phyloP scores from a whole-genome alignment of 2,797 vertebrate species.

The Xerus rutilus region DNA sequence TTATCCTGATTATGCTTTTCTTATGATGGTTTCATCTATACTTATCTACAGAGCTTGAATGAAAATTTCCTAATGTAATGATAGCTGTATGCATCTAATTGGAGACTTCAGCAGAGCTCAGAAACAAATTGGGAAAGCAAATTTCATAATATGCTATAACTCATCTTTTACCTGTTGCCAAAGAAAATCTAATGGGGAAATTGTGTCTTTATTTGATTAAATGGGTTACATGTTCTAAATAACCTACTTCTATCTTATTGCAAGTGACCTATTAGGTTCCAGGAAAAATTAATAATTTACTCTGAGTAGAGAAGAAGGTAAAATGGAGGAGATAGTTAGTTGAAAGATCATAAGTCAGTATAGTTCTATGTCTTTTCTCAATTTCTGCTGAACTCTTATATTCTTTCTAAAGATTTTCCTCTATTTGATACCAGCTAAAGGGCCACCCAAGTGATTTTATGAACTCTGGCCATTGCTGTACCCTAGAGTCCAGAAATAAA shows the following conservation, averaged over 20 bases:
- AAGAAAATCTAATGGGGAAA: conserved; percentile 12
- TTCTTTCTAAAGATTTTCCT: background rate
- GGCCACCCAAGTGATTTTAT: background rate
- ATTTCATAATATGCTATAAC: conserved; percentile 6
- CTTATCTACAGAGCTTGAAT: conserved; percentile 55
- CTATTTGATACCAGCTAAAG: background rate
- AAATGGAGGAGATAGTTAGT: background rate
- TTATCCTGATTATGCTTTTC: conserved; percentile 72
- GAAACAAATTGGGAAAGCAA: conserved; percentile 23
- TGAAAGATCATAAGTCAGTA: background rate
- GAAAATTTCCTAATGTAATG: conserved; percentile 70
- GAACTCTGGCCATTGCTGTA: background rate
- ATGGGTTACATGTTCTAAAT: background rate
- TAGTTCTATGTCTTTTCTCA: background rate
- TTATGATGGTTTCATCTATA: conserved; percentile 51
- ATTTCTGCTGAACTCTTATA: background rate
- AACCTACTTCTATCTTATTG: background rate
- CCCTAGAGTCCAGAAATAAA: background rate
- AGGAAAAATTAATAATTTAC: conserved; percentile 8
- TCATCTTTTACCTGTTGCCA: background rate
- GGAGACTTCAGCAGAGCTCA: background rate
- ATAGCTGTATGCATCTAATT: conserved; percentile 43
- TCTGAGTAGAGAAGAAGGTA: background rate
- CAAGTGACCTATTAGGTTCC: background rate
- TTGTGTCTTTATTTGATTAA: background rate